Conservation (phyloP, 2,113 vertebrate genomes). For the Gobiocypris rarus region DNA sequence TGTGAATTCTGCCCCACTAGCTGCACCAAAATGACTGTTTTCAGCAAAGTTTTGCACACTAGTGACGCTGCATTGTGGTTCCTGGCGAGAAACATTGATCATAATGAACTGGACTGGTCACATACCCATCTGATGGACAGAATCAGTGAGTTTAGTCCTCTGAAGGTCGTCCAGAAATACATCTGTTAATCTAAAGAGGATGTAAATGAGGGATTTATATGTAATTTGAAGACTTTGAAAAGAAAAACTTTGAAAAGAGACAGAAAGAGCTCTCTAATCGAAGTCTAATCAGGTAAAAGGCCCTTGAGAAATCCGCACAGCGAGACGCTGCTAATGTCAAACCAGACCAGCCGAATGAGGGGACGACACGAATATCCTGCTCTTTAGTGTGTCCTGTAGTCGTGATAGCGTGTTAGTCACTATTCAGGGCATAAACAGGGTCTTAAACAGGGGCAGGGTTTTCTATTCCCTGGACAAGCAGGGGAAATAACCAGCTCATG, state of each 20-base stretch:
- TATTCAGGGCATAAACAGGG: neutral
- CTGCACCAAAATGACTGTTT: neutral
- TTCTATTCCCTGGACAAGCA: too few species aligned
- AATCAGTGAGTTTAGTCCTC: neutral
- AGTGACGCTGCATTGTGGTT: neutral
- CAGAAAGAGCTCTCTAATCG: slow-evolving; percentile 41
- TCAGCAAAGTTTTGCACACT: neutral
- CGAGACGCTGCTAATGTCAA: slow-evolving; percentile 18
- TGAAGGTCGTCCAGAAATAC: slow-evolving; percentile 1
- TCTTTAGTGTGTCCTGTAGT: slow-evolving; percentile 1
- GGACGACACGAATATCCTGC: neutral
- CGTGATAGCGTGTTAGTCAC: neutral
- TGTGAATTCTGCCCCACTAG: too few species aligned
- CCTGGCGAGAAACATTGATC: neutral
- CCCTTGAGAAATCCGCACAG: slow-evolving; percentile 45
- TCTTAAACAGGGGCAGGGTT: too few species aligned
- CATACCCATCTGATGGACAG: neutral
- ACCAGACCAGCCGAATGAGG: neutral
- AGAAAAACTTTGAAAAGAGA: slow-evolving; percentile 51
- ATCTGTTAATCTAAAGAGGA: neutral
- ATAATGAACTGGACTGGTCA: neutral
- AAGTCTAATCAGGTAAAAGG: slow-evolving; percentile 54
- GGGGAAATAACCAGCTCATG: too few species aligned
- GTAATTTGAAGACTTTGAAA: slow-evolving; percentile 36
- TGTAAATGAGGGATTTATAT: slow-evolving; percentile 10